Evolutionary conservation across 2,113 vertebrate genomes (phyloP).

Genomic region (Phaethon lepturus): DNA sequence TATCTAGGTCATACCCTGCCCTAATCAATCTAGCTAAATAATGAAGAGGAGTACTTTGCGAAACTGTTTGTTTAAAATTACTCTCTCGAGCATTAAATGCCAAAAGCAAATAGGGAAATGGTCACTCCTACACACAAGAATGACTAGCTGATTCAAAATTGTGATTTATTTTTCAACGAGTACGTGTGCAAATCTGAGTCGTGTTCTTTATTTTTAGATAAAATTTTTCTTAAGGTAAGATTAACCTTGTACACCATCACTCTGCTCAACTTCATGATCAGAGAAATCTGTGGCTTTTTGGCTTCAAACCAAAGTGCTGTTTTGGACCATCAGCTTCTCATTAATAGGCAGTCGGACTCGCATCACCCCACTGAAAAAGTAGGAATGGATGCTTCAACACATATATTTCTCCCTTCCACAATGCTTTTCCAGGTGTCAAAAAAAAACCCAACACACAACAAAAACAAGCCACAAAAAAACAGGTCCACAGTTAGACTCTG

Average conservation of each 20-base stretch:
- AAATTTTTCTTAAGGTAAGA: neutral
- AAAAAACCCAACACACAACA: neutral
- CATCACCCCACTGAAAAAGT: rapidly evolving
- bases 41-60: neutral
- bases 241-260: neutral
- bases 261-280: neutral
- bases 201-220: neutral
- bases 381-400: neutral
- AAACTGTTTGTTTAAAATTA: constrained; percentile 1
- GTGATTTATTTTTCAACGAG: neutral
- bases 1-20: neutral
- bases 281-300: neutral
- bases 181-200: neutral
- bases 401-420: neutral
- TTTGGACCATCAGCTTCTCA: neutral
- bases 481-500: neutral
- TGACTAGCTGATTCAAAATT: neutral
- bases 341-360: rapidly evolving
- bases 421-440: neutral
- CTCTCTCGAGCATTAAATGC: constrained; percentile 16
- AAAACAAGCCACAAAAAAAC: neutral
- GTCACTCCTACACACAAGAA: constrained; percentile 25
- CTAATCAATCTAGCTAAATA: neutral
- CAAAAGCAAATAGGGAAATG: constrained; percentile 37
- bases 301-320: neutral